Percentiles rank a stretch among this genome's conserved stretches.
Evolutionary conservation across 2,113 vertebrate species (phyloP).

Genomic region (Sterna hirundo): DNA sequence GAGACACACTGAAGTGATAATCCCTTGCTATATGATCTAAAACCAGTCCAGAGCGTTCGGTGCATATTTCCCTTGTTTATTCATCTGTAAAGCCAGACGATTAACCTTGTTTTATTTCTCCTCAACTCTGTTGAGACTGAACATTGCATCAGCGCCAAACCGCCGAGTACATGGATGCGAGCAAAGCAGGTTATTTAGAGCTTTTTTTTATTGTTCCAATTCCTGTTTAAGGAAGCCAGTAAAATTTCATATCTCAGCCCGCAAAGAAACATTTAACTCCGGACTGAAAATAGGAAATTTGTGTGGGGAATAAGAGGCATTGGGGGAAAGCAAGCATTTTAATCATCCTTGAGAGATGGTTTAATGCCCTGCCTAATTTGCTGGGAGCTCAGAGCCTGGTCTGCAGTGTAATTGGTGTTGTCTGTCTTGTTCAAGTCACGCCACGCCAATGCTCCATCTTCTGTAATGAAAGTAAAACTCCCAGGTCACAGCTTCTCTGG

Average conservation of each 20-base stretch:
- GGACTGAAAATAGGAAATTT: neutral
- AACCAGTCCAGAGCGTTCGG: neutral
- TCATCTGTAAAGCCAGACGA: neutral
- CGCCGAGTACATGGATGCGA: neutral
- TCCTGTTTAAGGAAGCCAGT: neutral
- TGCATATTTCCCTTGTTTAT: neutral
- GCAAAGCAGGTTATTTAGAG: neutral
- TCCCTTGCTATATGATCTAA: neutral
- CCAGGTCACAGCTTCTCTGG: neutral
- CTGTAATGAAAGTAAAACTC: neutral
- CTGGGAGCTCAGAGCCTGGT: neutral
- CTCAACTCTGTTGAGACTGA: neutral
- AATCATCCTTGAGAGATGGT: neutral
- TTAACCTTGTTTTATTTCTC: slow-evolving; percentile 12
- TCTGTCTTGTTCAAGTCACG: neutral
- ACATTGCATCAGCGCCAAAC: neutral
- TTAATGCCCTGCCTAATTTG: neutral
- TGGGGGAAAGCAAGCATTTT: neutral
- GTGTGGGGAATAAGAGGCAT: neutral
- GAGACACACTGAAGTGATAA: neutral
- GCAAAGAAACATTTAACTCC: neutral
- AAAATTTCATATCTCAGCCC: neutral
- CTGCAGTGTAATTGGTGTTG: neutral
- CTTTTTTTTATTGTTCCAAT: neutral
- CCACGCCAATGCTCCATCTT: neutral